Base-by-base conservation (phyloP, 1,140 invertebrate genomes). In the Philopotamus ludificatus region DNA sequence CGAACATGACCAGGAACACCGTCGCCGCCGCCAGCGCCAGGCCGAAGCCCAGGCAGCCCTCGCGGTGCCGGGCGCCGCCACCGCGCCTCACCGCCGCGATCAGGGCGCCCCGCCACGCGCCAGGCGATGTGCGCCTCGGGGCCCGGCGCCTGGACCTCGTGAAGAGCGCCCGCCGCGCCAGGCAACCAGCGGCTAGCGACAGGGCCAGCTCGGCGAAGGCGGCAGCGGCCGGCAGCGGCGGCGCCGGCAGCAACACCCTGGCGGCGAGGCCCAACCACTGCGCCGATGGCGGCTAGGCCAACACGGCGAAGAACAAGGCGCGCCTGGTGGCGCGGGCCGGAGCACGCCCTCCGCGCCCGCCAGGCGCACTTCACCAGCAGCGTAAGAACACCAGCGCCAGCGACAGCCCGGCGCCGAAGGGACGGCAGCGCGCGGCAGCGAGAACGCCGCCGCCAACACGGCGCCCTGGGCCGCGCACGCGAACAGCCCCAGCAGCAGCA, bases 1-100 rank as follows among this genome's bases (percentile, higher is more conserved):
- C 88, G 77, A 97, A 97, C 93, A 97, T 95, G 9, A 94, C 85
- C 47, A 95, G 83, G 74, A 97, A 94, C 9, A 95, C 87, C 8
- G 94, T 84, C 1, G 88, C 84, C 22, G 92, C 88, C 3, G 91
- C 94, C 23, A 88, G 84, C 9, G 94, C 84, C 15, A 96, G 79
- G 0, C 94, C 94, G 72, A 92, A 94, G 0, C 91, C 93, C 0
- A 95, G 82, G 78, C 92, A 94, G 0, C 91, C 92, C 74, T 96
- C 93, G 50, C 89, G 86, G 72, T 91, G 88, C 50, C 86, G 80
- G 67, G 88, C 87, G 23, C 86, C 79, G 65, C 84, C 87, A 91
- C 92, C 94, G n/a, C n/a, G n/a, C n/a, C n/a, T n/a, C 12, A 89
- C 89, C 50, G 94, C 79, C 92, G 93, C 96, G 51, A 95, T 85